Percentiles rank a stretch among this genome's conserved stretches.
Conservation (phyloP, 2,888 invertebrate species). For the Ornithoptera priamus region DNA sequence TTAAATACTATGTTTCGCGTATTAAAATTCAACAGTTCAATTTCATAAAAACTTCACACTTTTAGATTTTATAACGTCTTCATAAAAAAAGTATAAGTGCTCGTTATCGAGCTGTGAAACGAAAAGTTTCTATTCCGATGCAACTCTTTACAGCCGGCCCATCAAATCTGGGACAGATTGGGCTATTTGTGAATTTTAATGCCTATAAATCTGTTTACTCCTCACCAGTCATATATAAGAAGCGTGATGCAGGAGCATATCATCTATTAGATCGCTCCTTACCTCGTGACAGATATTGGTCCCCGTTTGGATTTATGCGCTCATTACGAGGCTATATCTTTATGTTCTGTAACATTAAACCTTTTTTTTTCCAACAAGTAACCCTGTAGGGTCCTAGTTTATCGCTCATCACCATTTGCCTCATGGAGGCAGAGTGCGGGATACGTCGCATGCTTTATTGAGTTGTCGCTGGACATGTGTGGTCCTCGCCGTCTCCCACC, state of each 20-base stretch:
- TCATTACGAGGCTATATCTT: slow-evolving; percentile 12
- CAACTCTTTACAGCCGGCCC: slow-evolving; percentile 41
- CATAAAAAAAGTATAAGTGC: slow-evolving; percentile 61
- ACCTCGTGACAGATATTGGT: slow-evolving; percentile 28
- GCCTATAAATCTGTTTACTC: slow-evolving; percentile 50
- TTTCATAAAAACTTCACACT: slow-evolving; percentile 53
- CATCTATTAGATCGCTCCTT: slow-evolving; percentile 23
- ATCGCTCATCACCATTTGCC: slow-evolving; percentile 4
- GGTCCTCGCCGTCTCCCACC: neutral
- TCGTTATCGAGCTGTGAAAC: slow-evolving; percentile 52
- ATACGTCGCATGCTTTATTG: slow-evolving; percentile 14
- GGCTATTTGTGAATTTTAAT: slow-evolving; percentile 60
- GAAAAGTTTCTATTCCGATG: slow-evolving; percentile 48
- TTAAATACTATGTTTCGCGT: neutral
- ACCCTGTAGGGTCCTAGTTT: neutral
- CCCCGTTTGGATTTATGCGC: slow-evolving; percentile 26
- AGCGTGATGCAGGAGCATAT: slow-evolving; percentile 6
- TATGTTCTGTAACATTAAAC: slow-evolving; percentile 4
- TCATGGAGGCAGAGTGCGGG: slow-evolving; percentile 7
- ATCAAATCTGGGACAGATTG: slow-evolving; percentile 53
- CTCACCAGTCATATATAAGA: slow-evolving; percentile 37
- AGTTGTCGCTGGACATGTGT: slow-evolving; percentile 26
- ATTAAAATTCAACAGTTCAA: neutral
- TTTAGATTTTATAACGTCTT: slow-evolving; percentile 62
- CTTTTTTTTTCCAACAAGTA: slow-evolving; percentile 4